Base-by-base conservation (phyloP, 2,888 invertebrate species). In the Amphipoea lucens region DNA sequence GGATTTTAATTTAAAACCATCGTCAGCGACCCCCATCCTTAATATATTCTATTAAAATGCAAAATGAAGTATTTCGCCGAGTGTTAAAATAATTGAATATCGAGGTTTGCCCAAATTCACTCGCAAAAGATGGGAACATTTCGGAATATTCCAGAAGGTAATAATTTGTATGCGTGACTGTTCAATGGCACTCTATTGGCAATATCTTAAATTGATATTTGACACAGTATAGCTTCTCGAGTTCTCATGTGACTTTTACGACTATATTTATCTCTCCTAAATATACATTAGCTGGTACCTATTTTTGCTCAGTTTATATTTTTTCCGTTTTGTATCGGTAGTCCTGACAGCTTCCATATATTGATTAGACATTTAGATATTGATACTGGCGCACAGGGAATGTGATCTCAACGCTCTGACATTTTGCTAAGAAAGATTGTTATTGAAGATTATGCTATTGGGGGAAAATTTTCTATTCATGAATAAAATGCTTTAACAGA, bases 201-300 rank as follows among this genome's bases (percentile, higher is more conserved):
- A 93, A 94, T 95, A 94, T 94, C 91, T 91, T 90, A 94, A 94
- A 94, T 94, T 93, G 93, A 95, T 95, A 94, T 94, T 94, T 94
- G 94, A 94, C 94, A 92, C 91, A 90, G 92, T 90, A 93, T 91
- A 87, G 76, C 85, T 77, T 83, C 83, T 86, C 87, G 88, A 83
- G 84, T 88, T 91, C 90, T 87, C 89, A 83, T 90, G 89, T 89
- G 94, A 94, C 94, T 90, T 94, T 95, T 94, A 95, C 90, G 90
- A 89, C 90, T 81, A 84, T 89, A 89, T 93, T 92, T 92, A 92
- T 92, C 84, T 88, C 90, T 89, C 88, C 89, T 90, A 92, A 92
- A 92, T 91, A 90, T 92, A 91, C 91, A 92, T 93, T 92, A 92
- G 90, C 82, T 76, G 83, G 42, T 81, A 78, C 72, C 81, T 87